Percentiles rank a stretch among this genome's conserved stretches.
Evolutionary conservation across 2,113 vertebrate genomes (phyloP).

Genomic region (Murina feae): DNA sequence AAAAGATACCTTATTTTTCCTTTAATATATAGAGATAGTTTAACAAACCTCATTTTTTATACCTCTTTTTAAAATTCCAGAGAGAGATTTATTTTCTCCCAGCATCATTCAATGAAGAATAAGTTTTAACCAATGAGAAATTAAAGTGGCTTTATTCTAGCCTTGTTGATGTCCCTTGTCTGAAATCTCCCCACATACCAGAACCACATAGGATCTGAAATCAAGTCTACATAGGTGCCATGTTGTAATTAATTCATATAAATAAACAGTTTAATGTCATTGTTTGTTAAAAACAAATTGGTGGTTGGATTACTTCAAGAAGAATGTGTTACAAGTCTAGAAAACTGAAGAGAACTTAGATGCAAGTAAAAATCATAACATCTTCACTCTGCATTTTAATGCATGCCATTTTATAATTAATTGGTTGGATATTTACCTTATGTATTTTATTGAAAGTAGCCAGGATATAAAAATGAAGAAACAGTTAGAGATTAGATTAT

Average conservation of each 20-base stretch:
- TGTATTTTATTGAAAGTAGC: not conserved
- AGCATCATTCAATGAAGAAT: not conserved
- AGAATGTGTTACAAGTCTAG: not conserved
- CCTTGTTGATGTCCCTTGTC: rapidly evolving
- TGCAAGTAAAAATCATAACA: not conserved
- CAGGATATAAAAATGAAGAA: not conserved
- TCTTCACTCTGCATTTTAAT: not conserved
- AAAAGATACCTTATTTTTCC: not conserved
- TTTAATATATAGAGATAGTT: not conserved
- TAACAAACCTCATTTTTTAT: not conserved
- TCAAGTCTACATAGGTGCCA: not conserved
- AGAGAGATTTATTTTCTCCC: not conserved
- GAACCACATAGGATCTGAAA: not conserved
- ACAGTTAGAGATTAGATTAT: not conserved
- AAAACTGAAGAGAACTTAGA: slow-evolving; percentile 6
- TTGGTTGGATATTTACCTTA: not conserved
- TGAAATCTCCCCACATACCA: not conserved
- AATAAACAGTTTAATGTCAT: not conserved
- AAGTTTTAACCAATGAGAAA: not conserved
- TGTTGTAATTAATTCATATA: not conserved
- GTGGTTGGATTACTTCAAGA: not conserved
- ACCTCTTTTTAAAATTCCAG: not conserved
- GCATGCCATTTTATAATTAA: not conserved
- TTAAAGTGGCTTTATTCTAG: not conserved
- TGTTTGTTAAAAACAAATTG: not conserved